Percentiles rank a stretch among this genome's conserved stretches.
Evolutionary conservation across 2,797 vertebrate species (phyloP).

Genomic region (Oceanodroma leucorhoa): DNA sequence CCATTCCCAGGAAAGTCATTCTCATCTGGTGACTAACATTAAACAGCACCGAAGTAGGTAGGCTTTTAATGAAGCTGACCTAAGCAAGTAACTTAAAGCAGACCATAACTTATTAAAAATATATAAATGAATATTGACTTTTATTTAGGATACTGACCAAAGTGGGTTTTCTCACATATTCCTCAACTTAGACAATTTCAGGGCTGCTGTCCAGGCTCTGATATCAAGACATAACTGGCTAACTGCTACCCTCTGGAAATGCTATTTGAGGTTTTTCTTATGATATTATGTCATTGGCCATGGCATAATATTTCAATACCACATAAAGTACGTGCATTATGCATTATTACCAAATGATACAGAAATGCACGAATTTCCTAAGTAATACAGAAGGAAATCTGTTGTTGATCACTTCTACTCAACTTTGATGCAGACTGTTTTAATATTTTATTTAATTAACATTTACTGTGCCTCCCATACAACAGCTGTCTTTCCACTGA

Average conservation of each 20-base stretch:
- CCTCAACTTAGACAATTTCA: slow-evolving; percentile 12
- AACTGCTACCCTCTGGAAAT: slow-evolving; percentile 48
- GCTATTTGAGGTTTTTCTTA: slow-evolving; percentile 46
- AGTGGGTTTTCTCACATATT: slow-evolving; percentile 32
- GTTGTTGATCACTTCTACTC: not conserved
- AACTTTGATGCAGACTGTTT: not conserved
- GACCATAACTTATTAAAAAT: not conserved
- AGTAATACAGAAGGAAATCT: slow-evolving; percentile 13
- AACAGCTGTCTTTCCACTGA: not conserved
- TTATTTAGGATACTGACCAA: not conserved
- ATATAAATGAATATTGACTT: not conserved
- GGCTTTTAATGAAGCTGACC: not conserved
- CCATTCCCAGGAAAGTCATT: not conserved
- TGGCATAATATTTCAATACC: slow-evolving; percentile 19
- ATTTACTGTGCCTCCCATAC: not conserved
- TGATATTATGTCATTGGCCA: slow-evolving; percentile 14
- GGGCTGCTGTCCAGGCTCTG: slow-evolving; percentile 34
- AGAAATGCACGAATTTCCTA: not conserved
- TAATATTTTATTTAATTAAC: not conserved
- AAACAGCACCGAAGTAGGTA: not conserved
- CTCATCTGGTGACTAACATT: not conserved
- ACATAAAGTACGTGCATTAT: not conserved
- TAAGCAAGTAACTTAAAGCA: not conserved
- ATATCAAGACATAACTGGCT: slow-evolving; percentile 22
- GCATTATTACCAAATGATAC: not conserved